Base-by-base conservation (phyloP, 2,888 invertebrate genomes). In the Hydropsyche betteni region DNA sequence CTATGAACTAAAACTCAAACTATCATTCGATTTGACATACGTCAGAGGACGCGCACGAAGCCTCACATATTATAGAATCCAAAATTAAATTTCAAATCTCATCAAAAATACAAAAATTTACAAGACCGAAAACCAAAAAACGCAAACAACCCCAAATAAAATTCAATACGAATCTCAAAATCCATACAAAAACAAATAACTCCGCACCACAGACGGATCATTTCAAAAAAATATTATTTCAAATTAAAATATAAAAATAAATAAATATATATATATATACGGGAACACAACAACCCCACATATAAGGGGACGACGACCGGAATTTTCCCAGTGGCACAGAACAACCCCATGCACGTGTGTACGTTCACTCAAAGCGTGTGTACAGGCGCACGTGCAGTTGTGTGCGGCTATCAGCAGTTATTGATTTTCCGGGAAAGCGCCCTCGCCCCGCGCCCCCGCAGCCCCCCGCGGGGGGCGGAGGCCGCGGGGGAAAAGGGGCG, bases 341-440 rank as follows among this genome's bases (percentile, higher is more conserved):
- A 24, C n/a, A 53, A 12, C 24, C 64, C 6, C 52, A 10, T 24
- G 52, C 12, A 70, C 16, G 24, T 52, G 24, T 52, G 50, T 61
- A 34, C 36, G 36, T 64, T 64, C 34, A 34, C 64, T 5, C 4
- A 16, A 12, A 33, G 33, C 71, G n/a, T 12, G 53, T 53, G 55
- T 33, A 71, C 55, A 10, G 5, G 36, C 14, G 10, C 55, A 71
- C 8, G 55, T 72, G 70, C 70, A 51, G 14, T 51, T 71, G 77
- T 75, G 74, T 73, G 75, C 75, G 76, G 76, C 75, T 71, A 78
- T 78, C 78, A 78, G 72, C 64, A 69, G 75, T 64, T 78, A 78
- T 78, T 76, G 78, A 78, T 78, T 78, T 78, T 76, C 78, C 75
- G 73, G 61, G 52, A 53, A 50, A 61, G 73, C 24, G 14, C 10